phyloP scores from a whole-genome alignment of 2,888 invertebrate species.

The Piscicola geometra region DNA sequence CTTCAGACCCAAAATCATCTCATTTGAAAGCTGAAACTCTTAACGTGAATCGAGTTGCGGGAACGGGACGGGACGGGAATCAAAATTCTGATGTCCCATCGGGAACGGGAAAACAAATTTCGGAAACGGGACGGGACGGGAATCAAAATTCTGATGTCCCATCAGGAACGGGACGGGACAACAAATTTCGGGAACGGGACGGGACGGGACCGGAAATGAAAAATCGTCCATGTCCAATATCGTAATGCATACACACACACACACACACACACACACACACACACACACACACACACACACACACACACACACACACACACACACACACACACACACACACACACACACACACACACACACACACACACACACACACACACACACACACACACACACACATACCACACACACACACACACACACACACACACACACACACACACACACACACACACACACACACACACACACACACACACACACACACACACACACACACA shows the following conservation, averaged over 20 bases:
- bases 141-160: too few relatives aligned
- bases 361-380: background rate
- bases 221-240: too few relatives aligned
- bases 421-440: background rate
- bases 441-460: background rate
- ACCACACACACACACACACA: background rate
- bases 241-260: background rate
- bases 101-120: too few relatives aligned
- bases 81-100: too few relatives aligned
- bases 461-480: background rate
- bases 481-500: background rate
- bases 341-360: background rate
- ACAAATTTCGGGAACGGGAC: too few relatives aligned
- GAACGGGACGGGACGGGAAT: too few relatives aligned
- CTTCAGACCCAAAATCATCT: too few relatives aligned
- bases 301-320: background rate
- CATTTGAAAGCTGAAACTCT: too few relatives aligned
- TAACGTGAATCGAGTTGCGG: too few relatives aligned
- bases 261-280: background rate
- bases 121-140: too few relatives aligned
- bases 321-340: background rate
- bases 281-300: background rate
- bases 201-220: too few relatives aligned
- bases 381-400: background rate
- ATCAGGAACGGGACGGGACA: too few relatives aligned